A percentile compares a stretch with the other conserved stretches of the same genome.
Conservation (phyloP, 2,113 vertebrate species). For the Azemiops feae region DNA sequence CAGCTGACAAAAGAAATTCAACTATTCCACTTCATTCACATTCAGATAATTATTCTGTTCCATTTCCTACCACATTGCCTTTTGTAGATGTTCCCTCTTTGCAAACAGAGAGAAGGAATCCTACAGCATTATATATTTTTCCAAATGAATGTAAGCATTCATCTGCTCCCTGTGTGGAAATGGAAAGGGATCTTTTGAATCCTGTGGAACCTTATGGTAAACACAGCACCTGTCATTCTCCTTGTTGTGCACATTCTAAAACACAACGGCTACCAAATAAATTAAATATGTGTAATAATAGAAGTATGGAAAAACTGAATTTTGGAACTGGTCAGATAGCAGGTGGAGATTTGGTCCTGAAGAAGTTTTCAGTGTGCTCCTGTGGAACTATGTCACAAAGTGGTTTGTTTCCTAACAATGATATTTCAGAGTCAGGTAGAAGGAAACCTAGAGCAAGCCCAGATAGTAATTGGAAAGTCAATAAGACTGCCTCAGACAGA, state of each 20-base stretch:
- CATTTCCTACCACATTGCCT: background rate
- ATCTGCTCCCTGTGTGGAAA: background rate
- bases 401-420: slow-evolving; percentile 15
- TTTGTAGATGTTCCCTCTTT: background rate
- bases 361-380: slow-evolving; percentile 12
- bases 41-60: background rate
- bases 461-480: background rate
- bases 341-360: background rate
- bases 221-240: background rate
- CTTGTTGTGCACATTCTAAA: background rate
- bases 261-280: background rate
- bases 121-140: background rate
- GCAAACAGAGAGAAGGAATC: background rate
- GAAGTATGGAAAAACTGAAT: background rate
- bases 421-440: background rate
- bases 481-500: background rate
- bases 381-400: slow-evolving; percentile 14
- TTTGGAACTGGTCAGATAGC: background rate
- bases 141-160: background rate
- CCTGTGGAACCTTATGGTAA: background rate
- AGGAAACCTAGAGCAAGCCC: background rate
- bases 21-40: background rate
- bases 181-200: background rate
- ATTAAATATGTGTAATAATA: background rate
- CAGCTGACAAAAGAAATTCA: background rate